Conservation (phyloP, 2,797 vertebrate species). For the Microctenopoma stevenorrisi region DNA sequence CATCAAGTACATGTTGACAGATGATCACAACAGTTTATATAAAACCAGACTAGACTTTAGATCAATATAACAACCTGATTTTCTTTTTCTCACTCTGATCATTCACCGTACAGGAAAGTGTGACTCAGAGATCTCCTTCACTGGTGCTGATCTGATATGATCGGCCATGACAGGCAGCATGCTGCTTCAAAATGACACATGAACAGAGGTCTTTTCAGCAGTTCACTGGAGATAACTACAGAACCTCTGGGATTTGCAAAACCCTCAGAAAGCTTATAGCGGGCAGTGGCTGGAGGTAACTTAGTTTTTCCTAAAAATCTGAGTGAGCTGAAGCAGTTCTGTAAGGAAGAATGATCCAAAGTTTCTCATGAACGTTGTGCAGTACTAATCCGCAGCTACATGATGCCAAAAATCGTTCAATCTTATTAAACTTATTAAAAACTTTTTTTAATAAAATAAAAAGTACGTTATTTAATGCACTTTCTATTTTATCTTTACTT, state of each 20-base stretch:
- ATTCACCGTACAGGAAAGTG: slow-evolving; percentile 21
- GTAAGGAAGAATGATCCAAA: too few relatives aligned
- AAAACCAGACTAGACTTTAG: slow-evolving; percentile 2
- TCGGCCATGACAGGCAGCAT: slow-evolving; percentile 24
- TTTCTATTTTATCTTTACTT: too few relatives aligned
- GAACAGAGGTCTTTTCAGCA: slow-evolving; percentile 14
- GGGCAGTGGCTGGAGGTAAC: too few relatives aligned
- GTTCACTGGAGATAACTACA: background rate
- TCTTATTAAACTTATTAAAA: too few relatives aligned
- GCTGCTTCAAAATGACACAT: slow-evolving; percentile 34
- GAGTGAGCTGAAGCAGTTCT: too few relatives aligned
- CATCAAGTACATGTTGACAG: slow-evolving; percentile 21
- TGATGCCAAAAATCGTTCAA: too few relatives aligned
- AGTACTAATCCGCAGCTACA: too few relatives aligned
- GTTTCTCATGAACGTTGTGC: too few relatives aligned
- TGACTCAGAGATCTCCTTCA: slow-evolving; percentile 50
- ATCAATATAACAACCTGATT: slow-evolving; percentile 7
- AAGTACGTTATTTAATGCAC: too few relatives aligned
- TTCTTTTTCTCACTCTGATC: slow-evolving; percentile 19
- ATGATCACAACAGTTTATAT: slow-evolving; percentile 15
- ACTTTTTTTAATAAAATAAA: too few relatives aligned
- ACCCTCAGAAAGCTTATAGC: background rate
- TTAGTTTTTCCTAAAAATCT: too few relatives aligned
- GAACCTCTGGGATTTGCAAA: too few relatives aligned
- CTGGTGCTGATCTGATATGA: slow-evolving; percentile 27